Percentiles rank a stretch among this genome's conserved stretches.
These are phyloP conservation scores for Drosophila neocordata DNA, from an alignment of 1,140 invertebrate species.

Conservation along the genomic window DNA sequence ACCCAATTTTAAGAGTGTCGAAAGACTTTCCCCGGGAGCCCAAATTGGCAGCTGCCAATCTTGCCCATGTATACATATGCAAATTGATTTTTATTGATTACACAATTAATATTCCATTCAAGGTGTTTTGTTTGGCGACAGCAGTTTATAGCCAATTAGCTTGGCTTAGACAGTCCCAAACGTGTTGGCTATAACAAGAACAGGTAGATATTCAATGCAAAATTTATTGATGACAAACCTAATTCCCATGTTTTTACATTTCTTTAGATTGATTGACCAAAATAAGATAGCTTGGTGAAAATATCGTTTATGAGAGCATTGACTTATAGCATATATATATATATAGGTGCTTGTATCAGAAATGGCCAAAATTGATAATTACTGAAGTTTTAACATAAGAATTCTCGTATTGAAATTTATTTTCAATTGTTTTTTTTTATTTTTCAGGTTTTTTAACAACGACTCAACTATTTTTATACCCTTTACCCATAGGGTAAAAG, in stretches of 20 bases:
- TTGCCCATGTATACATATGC: constrained; percentile 57
- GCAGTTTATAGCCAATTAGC: constrained; percentile 37
- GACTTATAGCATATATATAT: too few species aligned
- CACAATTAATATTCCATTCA: constrained; percentile 49
- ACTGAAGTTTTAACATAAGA: too few species aligned
- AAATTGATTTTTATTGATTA: constrained; percentile 59
- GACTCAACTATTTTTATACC: too few species aligned
- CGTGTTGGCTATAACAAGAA: background rate
- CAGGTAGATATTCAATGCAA: background rate
- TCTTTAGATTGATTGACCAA: background rate
- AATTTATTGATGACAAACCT: background rate
- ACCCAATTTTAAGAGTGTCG: constrained; percentile 47
- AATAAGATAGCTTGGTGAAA: background rate
- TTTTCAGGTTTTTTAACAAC: too few species aligned
- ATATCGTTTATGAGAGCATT: background rate
- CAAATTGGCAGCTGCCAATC: constrained; percentile 33
- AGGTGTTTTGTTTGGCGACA: constrained; percentile 24
- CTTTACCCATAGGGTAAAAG: too few species aligned
- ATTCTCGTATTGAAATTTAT: too few species aligned
- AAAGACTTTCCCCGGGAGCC: constrained; percentile 30
- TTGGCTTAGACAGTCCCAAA: background rate
- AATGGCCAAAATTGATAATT: too few species aligned
- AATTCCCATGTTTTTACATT: background rate
- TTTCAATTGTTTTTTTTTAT: too few species aligned
- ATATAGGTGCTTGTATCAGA: too few species aligned